Evolutionary conservation across 2,888 invertebrate species (phyloP).

Genomic region (Thysanoteuthis rhombus): DNA sequence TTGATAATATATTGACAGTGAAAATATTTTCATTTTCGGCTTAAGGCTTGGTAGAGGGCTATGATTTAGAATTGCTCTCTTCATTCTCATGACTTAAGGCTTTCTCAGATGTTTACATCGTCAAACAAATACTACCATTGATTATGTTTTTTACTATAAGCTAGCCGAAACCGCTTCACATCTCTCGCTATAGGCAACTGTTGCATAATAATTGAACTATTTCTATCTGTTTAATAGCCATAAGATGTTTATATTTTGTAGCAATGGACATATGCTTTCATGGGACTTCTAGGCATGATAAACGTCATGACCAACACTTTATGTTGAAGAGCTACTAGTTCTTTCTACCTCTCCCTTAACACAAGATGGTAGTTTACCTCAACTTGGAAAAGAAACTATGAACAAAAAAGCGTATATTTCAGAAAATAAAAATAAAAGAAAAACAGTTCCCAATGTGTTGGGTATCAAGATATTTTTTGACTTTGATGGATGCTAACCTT

Average conservation of each 20-base stretch:
- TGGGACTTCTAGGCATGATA: not conserved
- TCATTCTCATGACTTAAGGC: too few species aligned
- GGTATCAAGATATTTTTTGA: slow-evolving; percentile 1
- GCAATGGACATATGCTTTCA: not conserved
- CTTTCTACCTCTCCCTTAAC: not conserved
- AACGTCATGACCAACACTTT: not conserved
- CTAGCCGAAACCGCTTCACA: not conserved
- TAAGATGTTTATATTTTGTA: slow-evolving; percentile 12
- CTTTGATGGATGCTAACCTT: not conserved
- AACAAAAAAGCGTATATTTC: not conserved
- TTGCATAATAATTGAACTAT: not conserved
- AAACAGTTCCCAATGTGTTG: not conserved
- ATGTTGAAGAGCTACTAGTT: slow-evolving; percentile 12
- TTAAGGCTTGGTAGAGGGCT: too few species aligned
- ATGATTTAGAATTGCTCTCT: too few species aligned
- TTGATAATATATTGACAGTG: not conserved
- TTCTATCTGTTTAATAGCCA: not conserved
- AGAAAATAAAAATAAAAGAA: not conserved
- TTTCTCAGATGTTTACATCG: not conserved
- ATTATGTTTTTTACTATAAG: not conserved
- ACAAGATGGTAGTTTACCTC: not conserved
- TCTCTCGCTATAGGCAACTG: too few species aligned
- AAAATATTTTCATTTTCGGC: too few species aligned
- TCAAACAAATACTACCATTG: not conserved
- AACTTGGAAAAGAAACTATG: not conserved